phyloP scores from a whole-genome alignment of 2,888 invertebrate genomes.

The Clanis bilineata region DNA sequence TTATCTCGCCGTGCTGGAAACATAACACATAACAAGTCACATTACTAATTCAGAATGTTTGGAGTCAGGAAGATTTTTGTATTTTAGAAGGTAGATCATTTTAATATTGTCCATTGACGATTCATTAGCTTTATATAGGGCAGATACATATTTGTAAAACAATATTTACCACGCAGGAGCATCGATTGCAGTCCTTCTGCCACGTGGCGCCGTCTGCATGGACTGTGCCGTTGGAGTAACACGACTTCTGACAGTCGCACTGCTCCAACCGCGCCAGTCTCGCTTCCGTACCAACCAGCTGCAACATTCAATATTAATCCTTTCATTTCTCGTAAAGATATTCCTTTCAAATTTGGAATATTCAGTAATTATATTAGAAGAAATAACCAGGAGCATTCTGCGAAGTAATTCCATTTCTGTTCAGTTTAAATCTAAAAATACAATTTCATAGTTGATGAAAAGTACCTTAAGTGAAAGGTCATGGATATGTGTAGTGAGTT shows the following conservation, averaged over 20 bases:
- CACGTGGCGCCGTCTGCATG: constrained; percentile 93
- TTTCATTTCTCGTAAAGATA: too few relatives aligned
- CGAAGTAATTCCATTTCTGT: neutral
- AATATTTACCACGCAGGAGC: constrained; percentile 90
- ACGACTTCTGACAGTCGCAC: constrained; percentile 95
- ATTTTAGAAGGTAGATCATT: too few relatives aligned
- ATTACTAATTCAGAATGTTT: neutral
- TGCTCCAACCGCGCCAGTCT: constrained; percentile 90
- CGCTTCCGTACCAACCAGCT: constrained; percentile 92
- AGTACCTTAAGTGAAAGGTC: constrained; percentile 91
- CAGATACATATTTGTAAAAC: neutral
- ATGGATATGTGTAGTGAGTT: constrained; percentile 90
- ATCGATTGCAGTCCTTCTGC: constrained; percentile 92
- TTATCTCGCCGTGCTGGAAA: constrained; percentile 90
- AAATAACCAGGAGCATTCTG: neutral
- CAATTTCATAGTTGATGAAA: neutral
- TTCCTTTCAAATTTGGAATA: too few relatives aligned
- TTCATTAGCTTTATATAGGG: too few relatives aligned
- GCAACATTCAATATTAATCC: constrained; percentile 27
- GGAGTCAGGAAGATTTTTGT: too few relatives aligned
- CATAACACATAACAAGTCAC: constrained; percentile 5
- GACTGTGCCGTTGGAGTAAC: constrained; percentile 90
- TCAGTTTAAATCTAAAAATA: neutral
- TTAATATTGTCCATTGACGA: too few relatives aligned
- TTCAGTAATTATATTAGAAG: too few relatives aligned